These are phyloP conservation scores for Falco naumanni DNA, from an alignment of 2,797 vertebrate species.

Conservation along the genomic window DNA sequence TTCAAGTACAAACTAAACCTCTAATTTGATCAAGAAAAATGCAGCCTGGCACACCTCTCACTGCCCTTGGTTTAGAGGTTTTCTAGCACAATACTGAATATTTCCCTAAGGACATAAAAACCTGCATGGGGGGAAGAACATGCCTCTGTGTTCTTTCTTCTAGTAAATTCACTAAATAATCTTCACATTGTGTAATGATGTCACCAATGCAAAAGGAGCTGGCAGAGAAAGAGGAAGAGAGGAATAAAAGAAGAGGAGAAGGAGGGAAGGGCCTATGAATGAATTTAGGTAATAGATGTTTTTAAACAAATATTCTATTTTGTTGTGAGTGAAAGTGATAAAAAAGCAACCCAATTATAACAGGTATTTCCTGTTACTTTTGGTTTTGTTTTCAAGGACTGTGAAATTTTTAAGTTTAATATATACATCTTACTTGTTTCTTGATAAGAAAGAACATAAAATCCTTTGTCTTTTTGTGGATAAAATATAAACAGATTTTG, in stretches of 20 bases:
- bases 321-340: background rate
- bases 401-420: background rate
- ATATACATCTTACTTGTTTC: background rate
- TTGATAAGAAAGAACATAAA: background rate
- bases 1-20: background rate
- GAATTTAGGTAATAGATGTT: accelerated
- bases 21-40: background rate
- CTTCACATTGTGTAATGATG: background rate
- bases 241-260: background rate
- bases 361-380: background rate
- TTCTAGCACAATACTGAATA: background rate
- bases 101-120: background rate
- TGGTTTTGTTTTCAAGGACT: background rate
- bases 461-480: background rate
- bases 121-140: background rate
- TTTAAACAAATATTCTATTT: background rate
- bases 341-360: background rate
- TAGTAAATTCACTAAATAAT: background rate
- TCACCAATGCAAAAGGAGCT: background rate
- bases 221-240: background rate
- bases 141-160: background rate
- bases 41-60: background rate
- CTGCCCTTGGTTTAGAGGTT: background rate
- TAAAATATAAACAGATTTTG: background rate
- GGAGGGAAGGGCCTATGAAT: background rate